A percentile compares a stretch with the other conserved stretches of the same genome.
Conservation (phyloP, 2,888 invertebrate genomes). For the Eupithecia vulgata region DNA sequence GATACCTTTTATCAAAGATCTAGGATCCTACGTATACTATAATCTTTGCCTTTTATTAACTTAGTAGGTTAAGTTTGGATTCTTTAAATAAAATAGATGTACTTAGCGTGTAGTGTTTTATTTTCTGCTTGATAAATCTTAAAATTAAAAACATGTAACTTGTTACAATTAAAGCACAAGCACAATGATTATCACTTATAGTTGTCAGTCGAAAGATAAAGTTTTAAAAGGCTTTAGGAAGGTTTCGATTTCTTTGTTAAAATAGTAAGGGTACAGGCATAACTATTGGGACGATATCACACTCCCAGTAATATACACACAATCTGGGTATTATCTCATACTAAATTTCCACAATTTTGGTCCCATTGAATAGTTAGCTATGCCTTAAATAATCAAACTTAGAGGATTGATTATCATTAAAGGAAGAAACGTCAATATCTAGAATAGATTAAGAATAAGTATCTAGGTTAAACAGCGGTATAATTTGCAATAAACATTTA, state of each 20-base stretch:
- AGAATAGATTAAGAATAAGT: conserved; percentile 30
- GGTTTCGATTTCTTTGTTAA: conserved; percentile 63
- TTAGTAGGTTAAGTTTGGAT: not conserved
- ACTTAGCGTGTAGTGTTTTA: conserved; percentile 75
- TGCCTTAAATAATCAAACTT: conserved; percentile 64
- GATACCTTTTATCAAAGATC: no score
- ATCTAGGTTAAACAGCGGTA: conserved; percentile 7
- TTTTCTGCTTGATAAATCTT: conserved; percentile 72
- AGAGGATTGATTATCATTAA: conserved; percentile 36
- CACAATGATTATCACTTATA: conserved; percentile 78
- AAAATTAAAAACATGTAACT: conserved; percentile 75
- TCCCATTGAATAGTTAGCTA: conserved; percentile 76
- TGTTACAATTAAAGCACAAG: conserved; percentile 83
- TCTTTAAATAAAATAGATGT: conserved; percentile 53
- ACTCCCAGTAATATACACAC: conserved; percentile 60
- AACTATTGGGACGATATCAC: conserved; percentile 75
- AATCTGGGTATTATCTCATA: conserved; percentile 55
- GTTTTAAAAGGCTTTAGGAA: conserved; percentile 72
- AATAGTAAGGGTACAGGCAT: conserved; percentile 68
- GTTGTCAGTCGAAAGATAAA: conserved; percentile 79
- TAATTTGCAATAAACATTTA: conserved; percentile 6
- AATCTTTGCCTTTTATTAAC: no score
- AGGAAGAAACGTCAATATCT: conserved; percentile 28
- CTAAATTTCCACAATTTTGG: conserved; percentile 64
- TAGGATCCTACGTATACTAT: no score